Evolutionary conservation across 2,113 vertebrate genomes (phyloP), one percentile per base, ranked within the genome.

Genomic region (Eulacestoma nigropectus): DNA sequence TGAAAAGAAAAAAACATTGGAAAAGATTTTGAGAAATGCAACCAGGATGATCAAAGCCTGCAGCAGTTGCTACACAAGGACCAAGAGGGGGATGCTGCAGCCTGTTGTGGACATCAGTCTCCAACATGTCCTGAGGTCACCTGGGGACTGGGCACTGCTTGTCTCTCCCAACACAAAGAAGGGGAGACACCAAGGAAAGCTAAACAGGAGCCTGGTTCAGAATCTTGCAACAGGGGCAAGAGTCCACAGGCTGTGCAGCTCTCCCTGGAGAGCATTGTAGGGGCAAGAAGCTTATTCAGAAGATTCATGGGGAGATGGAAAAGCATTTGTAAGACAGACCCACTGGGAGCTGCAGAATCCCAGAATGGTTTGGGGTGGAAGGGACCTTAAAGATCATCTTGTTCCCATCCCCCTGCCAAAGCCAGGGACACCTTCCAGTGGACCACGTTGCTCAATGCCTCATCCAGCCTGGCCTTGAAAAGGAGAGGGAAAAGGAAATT

Each of bases 81-180:
- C 50, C 33, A 77, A 49, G 84, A 20, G 3, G 33, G 35, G 73
- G 80, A 77, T 52, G 55, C 52, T 68, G 47, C 62, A 88, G 86
- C 30, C 44, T 27, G 25, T 1, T 30, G n/a, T 0, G 4, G 78
- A 23, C 56, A 41, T 32, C 0, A 0, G 16, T 3, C 8, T 33
- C 42, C 63, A 79, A 3, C 8, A 4, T 2, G 7, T n/a, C 35
- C 76, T 26, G 25, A 35, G 35, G 55, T 11, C 3, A 2, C 13
- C n/a, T 35, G 27, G 49, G 70, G n/a, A 25, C 63, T 41, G 63
- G n/a, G 41, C 41, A 41, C 37, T 41, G 86, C 49, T 35, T 29
- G 39, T 9, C 47, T 8, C 32, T 69, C 27, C 60, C 77, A 56
- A 0, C 39, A 26, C 53, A 35, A 42, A 49, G 50, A 16, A 9